Evolutionary conservation across 2,113 vertebrate species (phyloP).

Genomic region (Notarius lentiginosus): DNA sequence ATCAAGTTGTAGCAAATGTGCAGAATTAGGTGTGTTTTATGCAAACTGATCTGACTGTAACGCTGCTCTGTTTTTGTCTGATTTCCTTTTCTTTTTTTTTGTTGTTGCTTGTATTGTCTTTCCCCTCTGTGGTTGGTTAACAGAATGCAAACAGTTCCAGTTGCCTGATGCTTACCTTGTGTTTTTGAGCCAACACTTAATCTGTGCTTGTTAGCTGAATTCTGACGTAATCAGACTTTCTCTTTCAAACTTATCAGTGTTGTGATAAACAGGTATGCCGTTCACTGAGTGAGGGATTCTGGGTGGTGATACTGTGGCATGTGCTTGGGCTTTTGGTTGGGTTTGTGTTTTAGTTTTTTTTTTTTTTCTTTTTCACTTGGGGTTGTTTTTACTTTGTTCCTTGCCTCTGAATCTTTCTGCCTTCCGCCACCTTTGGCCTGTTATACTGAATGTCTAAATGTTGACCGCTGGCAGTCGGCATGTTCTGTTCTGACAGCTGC

Average conservation of each 20-base stretch:
- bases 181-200: constrained; percentile 37
- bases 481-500: constrained; percentile 2
- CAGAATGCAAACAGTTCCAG: background rate
- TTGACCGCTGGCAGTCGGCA: background rate
- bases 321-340: constrained; percentile 43
- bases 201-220: constrained; percentile 35
- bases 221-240: background rate
- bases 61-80: constrained; percentile 4
- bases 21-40: background rate
- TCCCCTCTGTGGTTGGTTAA: background rate
- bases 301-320: constrained; percentile 30
- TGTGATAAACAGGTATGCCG: constrained; percentile 43
- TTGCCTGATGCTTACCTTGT: constrained; percentile 21
- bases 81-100: background rate
- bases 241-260: background rate
- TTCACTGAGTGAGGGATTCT: constrained; percentile 27
- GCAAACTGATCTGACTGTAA: constrained; percentile 63
- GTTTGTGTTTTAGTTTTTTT: constrained; percentile 23
- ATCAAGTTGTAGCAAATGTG: background rate
- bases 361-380: background rate
- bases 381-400: constrained; percentile 30
- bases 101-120: background rate
- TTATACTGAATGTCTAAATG: constrained; percentile 43
- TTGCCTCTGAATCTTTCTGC: constrained; percentile 38
- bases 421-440: constrained; percentile 39